Conservation (phyloP, 1,140 invertebrate genomes). For the Drosophila repleta region DNA sequence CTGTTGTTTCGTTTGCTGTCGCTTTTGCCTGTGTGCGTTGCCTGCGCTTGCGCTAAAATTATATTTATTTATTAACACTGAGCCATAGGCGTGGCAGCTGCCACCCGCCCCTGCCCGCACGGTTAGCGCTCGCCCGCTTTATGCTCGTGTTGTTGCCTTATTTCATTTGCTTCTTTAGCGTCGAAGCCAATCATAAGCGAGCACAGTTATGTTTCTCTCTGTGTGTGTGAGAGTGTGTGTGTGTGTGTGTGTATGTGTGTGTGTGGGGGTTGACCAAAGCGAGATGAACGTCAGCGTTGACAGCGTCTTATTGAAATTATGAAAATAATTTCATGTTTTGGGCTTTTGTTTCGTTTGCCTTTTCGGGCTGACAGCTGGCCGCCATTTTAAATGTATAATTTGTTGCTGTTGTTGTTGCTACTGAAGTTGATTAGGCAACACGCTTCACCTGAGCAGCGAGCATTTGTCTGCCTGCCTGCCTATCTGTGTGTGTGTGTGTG, state of each 20-base stretch:
- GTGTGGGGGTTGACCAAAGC: slow-evolving; percentile 59
- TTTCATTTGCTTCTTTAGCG: slow-evolving; percentile 78
- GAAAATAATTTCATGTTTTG: slow-evolving; percentile 66
- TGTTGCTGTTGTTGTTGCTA: slow-evolving; percentile 63
- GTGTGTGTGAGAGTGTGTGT: slow-evolving; percentile 29
- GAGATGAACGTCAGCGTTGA: slow-evolving; percentile 56
- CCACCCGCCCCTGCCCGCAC: slow-evolving; percentile 1
- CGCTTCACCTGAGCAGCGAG: slow-evolving; percentile 64
- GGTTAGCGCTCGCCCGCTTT: slow-evolving; percentile 12
- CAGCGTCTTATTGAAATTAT: slow-evolving; percentile 74
- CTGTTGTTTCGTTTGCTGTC: slow-evolving; percentile 20
- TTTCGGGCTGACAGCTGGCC: slow-evolving; percentile 16
- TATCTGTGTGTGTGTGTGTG: slow-evolving; percentile 18
- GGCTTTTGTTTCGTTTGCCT: slow-evolving; percentile 34
- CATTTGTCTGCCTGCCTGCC: background rate
- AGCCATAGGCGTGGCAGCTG: slow-evolving; percentile 73
- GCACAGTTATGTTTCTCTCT: slow-evolving; percentile 51
- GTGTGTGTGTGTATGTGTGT: slow-evolving; percentile 24
- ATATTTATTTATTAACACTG: slow-evolving; percentile 82
- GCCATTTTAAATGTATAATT: slow-evolving; percentile 83
- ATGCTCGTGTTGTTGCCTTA: slow-evolving; percentile 54
- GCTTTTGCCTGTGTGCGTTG: slow-evolving; percentile 56
- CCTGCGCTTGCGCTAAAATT: slow-evolving; percentile 79
- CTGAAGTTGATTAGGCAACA: slow-evolving; percentile 70
- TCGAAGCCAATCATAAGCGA: slow-evolving; percentile 82